Conservation (phyloP, 2,888 invertebrate genomes). For the Lasioglossum marginatum region DNA sequence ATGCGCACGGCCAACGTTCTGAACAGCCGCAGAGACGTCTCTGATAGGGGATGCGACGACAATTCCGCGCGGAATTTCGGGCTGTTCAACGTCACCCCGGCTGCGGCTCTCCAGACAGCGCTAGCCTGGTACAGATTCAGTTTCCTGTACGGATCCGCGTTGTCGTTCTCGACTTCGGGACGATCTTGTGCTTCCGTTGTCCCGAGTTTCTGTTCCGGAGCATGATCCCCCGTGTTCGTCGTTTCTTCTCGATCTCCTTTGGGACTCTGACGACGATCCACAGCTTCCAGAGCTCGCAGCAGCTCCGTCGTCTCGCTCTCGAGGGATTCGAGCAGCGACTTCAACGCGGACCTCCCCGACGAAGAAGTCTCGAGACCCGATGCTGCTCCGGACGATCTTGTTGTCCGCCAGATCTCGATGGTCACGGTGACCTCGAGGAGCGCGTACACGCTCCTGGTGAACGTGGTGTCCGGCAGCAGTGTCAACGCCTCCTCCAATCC, state of each 20-base stretch:
- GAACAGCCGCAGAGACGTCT: conserved; percentile 73
- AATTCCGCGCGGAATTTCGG: conserved; percentile 86
- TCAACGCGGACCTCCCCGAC: conserved; percentile 64
- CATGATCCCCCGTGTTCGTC: background rate
- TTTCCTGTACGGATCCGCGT: conserved; percentile 9
- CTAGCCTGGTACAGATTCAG: conserved; percentile 78
- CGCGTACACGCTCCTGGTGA: conserved; percentile 87
- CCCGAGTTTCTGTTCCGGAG: background rate
- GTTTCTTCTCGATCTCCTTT: background rate
- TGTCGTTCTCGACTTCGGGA: background rate
- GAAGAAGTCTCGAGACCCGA: conserved; percentile 23
- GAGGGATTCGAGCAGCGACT: conserved; percentile 76
- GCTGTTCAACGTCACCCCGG: conserved; percentile 86
- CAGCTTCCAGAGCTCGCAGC: conserved; percentile 56
- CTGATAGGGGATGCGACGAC: conserved; percentile 81
- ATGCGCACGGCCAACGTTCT: conserved; percentile 76
- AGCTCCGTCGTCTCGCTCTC: conserved; percentile 75
- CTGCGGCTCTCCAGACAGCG: conserved; percentile 81
- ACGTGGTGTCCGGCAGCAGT: conserved; percentile 86
- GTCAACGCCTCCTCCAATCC: conserved; percentile 87
- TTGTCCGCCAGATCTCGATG: conserved; percentile 86
- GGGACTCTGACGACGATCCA: background rate
- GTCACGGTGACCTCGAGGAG: conserved; percentile 87
- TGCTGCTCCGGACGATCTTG: conserved; percentile 78
- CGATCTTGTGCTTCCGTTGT: background rate